Evolutionary conservation across 2,113 vertebrate genomes (phyloP), one percentile per base, ranked within the genome.

Genomic region (Takifugu bimaculatus): DNA sequence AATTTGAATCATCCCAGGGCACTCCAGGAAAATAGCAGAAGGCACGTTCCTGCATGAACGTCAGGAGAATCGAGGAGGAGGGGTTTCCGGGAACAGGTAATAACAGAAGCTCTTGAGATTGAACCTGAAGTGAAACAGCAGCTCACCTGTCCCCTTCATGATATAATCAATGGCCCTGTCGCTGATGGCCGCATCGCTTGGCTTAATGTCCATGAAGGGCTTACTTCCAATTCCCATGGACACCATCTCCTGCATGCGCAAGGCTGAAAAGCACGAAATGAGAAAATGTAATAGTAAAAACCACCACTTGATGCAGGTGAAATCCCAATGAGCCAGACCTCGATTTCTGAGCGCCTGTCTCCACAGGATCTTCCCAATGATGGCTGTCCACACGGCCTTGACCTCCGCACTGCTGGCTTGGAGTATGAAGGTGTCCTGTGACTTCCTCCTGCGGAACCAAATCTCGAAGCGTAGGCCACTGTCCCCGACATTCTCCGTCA

Each of bases 401-500:
- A 89, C 85, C 68, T 94, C 93, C 0, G 76, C 68, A 0, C 91
- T 90, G 65, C 84, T 78, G 47, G 93, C 92, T 66, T 94, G 94
- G 32, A 94, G 91, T 64, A 93, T 82, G 60, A 92, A 93, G 0
- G 91, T 93, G 71, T 94, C 93, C 71, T 94, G 92, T 5, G 91
- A 90, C 68, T 93, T 93, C 73, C 91, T 89, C 27, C 93, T 81
- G 2, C 91, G 85, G 61, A 94, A 94, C 93, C 92, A 95, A 78
- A 94, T 94, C 90, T 94, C 93, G 67, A 94, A 94, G 13, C 91
- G 89, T 9, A 94, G 86, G 10, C 93, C 92, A 2, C 91, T 93
- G 75, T 93, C 91, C 0, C 93, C 93, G 0, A 93, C 88, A 14
- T 88, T 93, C 77, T 94, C 92, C 0, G 93, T 93, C 88, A 94